Base-by-base conservation (phyloP, 2,113 vertebrate genomes). In the Chaetura pelagica region DNA sequence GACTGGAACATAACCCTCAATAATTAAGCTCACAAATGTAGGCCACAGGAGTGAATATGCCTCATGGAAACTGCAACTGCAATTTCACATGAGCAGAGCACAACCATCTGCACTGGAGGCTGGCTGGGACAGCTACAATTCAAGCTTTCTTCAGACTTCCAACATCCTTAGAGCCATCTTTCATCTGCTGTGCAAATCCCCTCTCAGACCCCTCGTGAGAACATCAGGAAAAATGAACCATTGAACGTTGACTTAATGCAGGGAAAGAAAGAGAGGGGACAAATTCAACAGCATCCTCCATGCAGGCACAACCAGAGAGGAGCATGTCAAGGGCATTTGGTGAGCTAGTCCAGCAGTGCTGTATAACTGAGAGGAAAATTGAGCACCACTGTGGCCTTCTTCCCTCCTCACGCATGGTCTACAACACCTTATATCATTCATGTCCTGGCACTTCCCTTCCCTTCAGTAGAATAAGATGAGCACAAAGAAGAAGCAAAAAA, bases 231-330 rank as follows among this genome's bases (percentile, higher is more conserved):
- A 89, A 89, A 57, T 10, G 10, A 86, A 48, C 38, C 16, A 26
- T 11, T 0, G 1, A 62, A 59, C 5, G 0, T 19, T 2, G 1
- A 29, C 26, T 57, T 17, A 32, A 40, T 2, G 6, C 0, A 0
- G 26, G 49, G 46, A 29, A 69, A 52, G 40, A 76, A 69, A 52
- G 40, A 76, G 11, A 0, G 0, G 9, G 9, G 34, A 49, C 68
- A 55, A 76, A 32, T 57, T 63, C 71, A 27, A 6, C 38, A 9
- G 27, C 22, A 8, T 21, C 21, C 34, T 80, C 54, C 63, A 42
- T 0, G 0, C 38, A 23, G 44, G 32, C 38, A 76, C 0, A 2
- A 20, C 8, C 61, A 32, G 29, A n/a, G 17, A 69, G 7, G 13
- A 44, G 49, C 18, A 52, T 40, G 10, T 27, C 58, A 68, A 15